phyloP scores from a whole-genome alignment of 1,140 invertebrate species.

The Campoletis sonorensis region DNA sequence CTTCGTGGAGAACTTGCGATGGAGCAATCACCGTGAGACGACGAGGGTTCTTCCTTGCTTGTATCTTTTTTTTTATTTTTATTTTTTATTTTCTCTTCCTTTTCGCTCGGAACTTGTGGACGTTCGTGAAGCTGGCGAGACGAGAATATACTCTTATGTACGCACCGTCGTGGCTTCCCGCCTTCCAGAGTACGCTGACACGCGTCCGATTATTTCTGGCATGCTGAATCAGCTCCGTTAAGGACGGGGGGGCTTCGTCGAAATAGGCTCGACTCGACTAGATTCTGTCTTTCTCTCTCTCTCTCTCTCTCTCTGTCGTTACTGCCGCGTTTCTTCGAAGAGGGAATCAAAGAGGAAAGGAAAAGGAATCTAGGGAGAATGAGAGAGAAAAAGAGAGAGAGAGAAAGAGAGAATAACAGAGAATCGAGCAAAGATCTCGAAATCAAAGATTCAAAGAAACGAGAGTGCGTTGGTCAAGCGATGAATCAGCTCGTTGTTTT shows the following conservation, averaged over 20 bases:
- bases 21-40: too few species aligned
- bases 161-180: conserved; percentile 18
- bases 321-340: not conserved
- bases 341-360: not conserved
- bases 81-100: not conserved
- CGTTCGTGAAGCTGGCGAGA: not conserved
- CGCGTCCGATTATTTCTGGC: conserved; percentile 43
- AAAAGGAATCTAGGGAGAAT: not conserved
- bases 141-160: conserved; percentile 25
- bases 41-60: too few species aligned
- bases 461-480: not conserved
- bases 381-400: not conserved
- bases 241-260: conserved; percentile 28
- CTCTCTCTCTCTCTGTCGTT: not conserved
- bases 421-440: not conserved
- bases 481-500: conserved; percentile 43
- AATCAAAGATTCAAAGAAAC: not conserved
- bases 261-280: conserved; percentile 38
- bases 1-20: not conserved
- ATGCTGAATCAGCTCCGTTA: conserved; percentile 37
- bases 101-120: not conserved
- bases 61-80: too few species aligned
- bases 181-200: conserved; percentile 46
- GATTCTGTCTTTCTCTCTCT: not conserved
- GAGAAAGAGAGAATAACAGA: not conserved